These are phyloP conservation scores for Balaenoptera acutorostrata DNA, from an alignment of 2,113 vertebrate species.

Conservation along the genomic window DNA sequence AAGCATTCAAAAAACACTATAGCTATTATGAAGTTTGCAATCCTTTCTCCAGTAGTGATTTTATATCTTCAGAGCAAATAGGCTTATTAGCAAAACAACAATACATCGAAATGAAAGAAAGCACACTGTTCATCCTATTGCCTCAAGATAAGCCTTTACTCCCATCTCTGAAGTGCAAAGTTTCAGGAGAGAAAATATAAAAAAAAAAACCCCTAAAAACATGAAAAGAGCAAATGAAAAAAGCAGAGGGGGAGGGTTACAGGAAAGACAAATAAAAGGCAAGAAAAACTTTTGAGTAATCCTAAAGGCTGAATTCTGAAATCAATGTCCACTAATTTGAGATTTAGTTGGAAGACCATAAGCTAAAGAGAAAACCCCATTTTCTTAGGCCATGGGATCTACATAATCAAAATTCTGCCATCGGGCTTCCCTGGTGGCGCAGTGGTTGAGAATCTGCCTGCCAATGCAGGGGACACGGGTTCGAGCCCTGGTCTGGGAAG, in stretches of 20 bases:
- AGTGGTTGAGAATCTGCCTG: too few relatives aligned
- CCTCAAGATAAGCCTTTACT: background rate
- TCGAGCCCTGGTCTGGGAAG: too few relatives aligned
- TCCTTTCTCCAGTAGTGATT: background rate
- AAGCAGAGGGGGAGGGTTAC: background rate
- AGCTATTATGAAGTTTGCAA: background rate
- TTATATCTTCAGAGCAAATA: background rate
- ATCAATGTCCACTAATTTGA: background rate
- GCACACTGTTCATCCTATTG: background rate
- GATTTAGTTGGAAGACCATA: background rate
- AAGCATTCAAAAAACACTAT: background rate
- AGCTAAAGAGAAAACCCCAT: background rate
- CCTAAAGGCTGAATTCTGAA: background rate
- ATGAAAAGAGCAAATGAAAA: background rate
- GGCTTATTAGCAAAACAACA: background rate
- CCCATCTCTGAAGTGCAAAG: background rate
- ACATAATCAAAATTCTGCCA: too few relatives aligned
- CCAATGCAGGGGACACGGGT: too few relatives aligned
- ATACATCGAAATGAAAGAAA: background rate
- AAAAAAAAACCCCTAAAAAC: background rate
- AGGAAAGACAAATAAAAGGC: background rate
- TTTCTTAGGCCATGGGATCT: background rate
- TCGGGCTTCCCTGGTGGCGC: too few relatives aligned
- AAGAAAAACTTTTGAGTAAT: background rate
- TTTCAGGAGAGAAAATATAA: background rate